Base-by-base conservation (phyloP, 2,797 vertebrate species). In the Pteropus rufus region DNA sequence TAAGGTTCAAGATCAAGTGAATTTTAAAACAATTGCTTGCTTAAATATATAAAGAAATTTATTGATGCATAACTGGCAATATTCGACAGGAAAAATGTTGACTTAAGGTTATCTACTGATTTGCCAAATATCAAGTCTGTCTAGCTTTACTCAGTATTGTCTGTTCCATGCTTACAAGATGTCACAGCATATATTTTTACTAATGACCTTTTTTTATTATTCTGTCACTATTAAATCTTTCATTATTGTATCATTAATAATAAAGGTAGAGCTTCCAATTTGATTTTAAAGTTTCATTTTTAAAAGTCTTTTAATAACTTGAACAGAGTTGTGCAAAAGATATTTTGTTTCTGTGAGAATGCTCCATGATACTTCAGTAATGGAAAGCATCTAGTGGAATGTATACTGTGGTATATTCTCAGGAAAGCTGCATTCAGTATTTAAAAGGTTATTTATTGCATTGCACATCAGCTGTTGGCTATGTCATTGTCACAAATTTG, bases 81-180 rank as follows among this genome's bases (percentile, higher is more conserved):
- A 88, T 95, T 92, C 70, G 31, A 76, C 58, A 69, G 69, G 31
- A 8, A 76, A 60, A 84, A 18, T 89, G 31, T 80, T 91, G 73
- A 69, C 44, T 94, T 81, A 87, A 93, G 79, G 77, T 97, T 95
- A 83, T 94, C 31, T 97, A 69, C 82, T 89, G n/a, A 94, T 95
- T 92, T 97, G 56, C 89, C 96, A 93, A 60, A 89, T 94, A 84
- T 24, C 77, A 83, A 72, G 31, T 58, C 26, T 91, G 46, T 77
- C 69, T 92, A 36, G 49, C 60, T 94, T 87, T 75, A 76, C 79
- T 89, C 72, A 79, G 1, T 86, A 18, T 70, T 94, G 26, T 77
- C 62, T 93, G 9, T 92, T 76, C 92, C 24, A 36, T 80, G 49
- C 67, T 92, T 91, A 81, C 2, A 72, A 58, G 89, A 64, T 84